Base-by-base conservation (phyloP, 64 coral and sea anemone species). In the Actinia tenebrosa region DNA sequence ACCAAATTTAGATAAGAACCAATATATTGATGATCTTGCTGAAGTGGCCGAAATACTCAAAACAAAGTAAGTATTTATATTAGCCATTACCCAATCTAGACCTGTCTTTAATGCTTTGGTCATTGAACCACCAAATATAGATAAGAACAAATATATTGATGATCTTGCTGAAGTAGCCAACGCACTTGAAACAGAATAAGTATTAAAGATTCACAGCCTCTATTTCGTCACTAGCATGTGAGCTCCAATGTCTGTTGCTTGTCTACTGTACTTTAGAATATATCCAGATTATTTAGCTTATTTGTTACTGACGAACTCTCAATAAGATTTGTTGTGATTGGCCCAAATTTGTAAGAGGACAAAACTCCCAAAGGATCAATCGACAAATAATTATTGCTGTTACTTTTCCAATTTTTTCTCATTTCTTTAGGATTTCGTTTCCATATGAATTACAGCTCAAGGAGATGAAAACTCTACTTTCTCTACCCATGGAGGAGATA, bases 391-490 rank as follows among this genome's bases (percentile, higher is more conserved):
- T n/a, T n/a, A n/a, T 37, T 37, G 30, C 30, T 37, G 30, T 37
- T 37, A 37, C 30, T 37, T 55, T 71, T 22, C 61, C 17, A 71
- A 25, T 16, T 42, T 75, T 30, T 75, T 14, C 42, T 42, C 25
- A 10, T 75, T 75, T 75, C 63, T 75, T 30, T 75, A 75, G 69
- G 25, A 5, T 2, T 37, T 75, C 69, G 16, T 81, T 81, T 81
- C 45, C 79, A 8, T 99, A 99, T 89, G 91, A 84, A 59, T 45
- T 16, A 80, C 92, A 95, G 64, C 60, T 99, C 44, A 87, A 91
- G 71, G 86, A 99, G 86, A 95, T 99, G 91, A 95, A 95, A 92
- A 86, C 16, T 19, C 55, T 99, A 53, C 84, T 95, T 10, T 14
- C 53, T 88, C 53, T 87, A 69, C 26, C 61, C 43, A 56, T 89